Evolutionary conservation across 2,113 vertebrate genomes (phyloP), one percentile per base, ranked within the genome.

Genomic region (Psilopsiagon aymara): DNA sequence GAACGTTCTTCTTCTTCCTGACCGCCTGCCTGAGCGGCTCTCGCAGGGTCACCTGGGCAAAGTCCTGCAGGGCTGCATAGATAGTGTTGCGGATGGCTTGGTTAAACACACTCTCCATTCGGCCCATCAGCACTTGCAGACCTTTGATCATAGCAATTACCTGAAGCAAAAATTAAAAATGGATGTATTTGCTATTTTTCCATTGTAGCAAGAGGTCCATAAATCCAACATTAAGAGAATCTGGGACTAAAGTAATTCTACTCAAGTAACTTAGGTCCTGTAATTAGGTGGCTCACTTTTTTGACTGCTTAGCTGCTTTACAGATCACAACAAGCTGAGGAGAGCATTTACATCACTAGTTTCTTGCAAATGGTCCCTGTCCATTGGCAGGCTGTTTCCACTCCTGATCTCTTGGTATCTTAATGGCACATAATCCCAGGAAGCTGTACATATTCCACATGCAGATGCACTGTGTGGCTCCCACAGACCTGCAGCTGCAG

Each of bases 121-220:
- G 97, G 55, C 99, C 99, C 99, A 99, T 99, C 90, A 99, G 98
- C 79, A 99, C 99, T 96, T 99, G 99, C 92, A 99, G 98, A 31
- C 99, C 99, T 95, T 99, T 99, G 94, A 99, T 99, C 99, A 99
- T 99, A 92, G 99, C 99, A 37, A 99, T 99, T 95, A 98, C 98
- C 98, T 98, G 95, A 25, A 76, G 20, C 16, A 57, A 85, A 85
- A 62, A 87, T 51, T 70, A 82, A 71, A 84, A 28, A 0, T 63
- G 90, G 33, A 39, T 29, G 23, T 35, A 47, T 37, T 27, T 53
- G 31, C 46, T 70, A 8, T 27, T 71, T 53, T 49, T 43, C 13
- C 15, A 52, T 2, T 7, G 19, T 77, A 46, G 20, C 25, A 76
- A 82, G 21, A 90, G 28, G 7, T 35, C 13, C 37, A 8, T 53